These are phyloP conservation scores for Osmerus eperlanus DNA, from an alignment of 2,113 vertebrate species.

Conservation along the genomic window DNA sequence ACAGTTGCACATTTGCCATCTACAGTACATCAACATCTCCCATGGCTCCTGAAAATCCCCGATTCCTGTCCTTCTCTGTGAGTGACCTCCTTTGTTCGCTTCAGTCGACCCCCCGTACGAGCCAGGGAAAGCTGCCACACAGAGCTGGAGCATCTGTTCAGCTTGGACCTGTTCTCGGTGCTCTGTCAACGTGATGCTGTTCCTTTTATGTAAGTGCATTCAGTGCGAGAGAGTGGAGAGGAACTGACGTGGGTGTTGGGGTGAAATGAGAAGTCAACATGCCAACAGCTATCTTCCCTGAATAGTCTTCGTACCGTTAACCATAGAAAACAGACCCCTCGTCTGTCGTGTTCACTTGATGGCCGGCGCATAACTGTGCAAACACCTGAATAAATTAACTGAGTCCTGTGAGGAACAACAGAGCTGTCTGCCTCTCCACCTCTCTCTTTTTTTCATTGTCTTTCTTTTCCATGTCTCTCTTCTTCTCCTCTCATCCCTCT, in stretches of 20 bases:
- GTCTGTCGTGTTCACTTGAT: not conserved
- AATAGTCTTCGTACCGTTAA: conserved; percentile 40
- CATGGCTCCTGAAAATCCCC: not conserved
- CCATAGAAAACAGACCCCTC: not conserved
- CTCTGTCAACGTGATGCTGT: conserved; percentile 49
- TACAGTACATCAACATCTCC: not conserved
- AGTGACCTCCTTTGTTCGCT: not conserved
- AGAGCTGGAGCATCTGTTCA: conserved; percentile 23
- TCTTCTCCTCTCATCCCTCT: conserved; percentile 25
- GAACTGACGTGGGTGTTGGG: conserved; percentile 64
- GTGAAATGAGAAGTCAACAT: conserved; percentile 67
- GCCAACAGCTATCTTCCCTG: conserved; percentile 58
- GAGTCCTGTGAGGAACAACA: conserved; percentile 35
- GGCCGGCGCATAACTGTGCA: conserved; percentile 2
- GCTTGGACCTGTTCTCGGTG: conserved; percentile 26
- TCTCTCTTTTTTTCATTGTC: conserved; percentile 8
- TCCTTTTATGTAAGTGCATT: conserved; percentile 64
- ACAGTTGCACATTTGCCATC: no score
- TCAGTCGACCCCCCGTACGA: not conserved
- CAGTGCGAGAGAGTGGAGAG: conserved; percentile 18
- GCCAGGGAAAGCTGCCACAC: conserved; percentile 28
- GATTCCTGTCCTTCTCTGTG: not conserved
- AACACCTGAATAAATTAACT: conserved; percentile 9
- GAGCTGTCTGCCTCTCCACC: conserved; percentile 2
- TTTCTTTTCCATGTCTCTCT: conserved; percentile 4